These are phyloP conservation scores for Halocynthia aurantium DNA, from an alignment of 23 tunicate genomes.

Conservation along the genomic window DNA sequence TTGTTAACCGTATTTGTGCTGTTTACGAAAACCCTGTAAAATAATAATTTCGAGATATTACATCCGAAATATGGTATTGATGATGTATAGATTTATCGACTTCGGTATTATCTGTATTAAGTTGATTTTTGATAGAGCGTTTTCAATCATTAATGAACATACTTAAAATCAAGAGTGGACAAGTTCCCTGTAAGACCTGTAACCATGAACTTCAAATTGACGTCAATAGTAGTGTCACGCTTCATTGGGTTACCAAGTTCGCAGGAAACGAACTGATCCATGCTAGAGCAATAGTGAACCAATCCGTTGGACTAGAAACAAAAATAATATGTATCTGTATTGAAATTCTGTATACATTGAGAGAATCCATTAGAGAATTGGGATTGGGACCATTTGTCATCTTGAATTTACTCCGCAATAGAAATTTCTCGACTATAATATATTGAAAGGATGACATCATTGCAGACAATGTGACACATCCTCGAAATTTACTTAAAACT, in stretches of 20 bases:
- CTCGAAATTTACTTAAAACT: slow-evolving; percentile 10
- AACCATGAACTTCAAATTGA: slow-evolving; percentile 49
- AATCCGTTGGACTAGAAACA: slow-evolving; percentile 13
- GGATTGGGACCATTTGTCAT: not conserved
- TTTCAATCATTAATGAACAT: not conserved
- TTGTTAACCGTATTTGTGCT: slow-evolving; percentile 51
- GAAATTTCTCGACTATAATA: not conserved
- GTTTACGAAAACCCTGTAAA: slow-evolving; percentile 46
- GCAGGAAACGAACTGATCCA: slow-evolving; percentile 43
- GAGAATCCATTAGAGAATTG: not conserved
- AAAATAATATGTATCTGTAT: not conserved
- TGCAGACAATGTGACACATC: not conserved
- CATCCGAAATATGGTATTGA: no score
- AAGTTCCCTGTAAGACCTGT: slow-evolving; percentile 44
- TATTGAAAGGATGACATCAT: slow-evolving; percentile 1
- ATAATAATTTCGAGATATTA: not conserved
- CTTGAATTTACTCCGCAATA: not conserved
- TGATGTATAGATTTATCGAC: no score
- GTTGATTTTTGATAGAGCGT: no score
- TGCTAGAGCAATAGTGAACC: not conserved
- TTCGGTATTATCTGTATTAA: no score
- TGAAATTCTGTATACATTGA: not conserved
- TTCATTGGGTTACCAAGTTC: slow-evolving; percentile 82
- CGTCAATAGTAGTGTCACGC: slow-evolving; percentile 7
- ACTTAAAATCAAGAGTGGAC: slow-evolving; percentile 27